A percentile compares a stretch with the other conserved stretches of the same genome.
Conservation (phyloP, 2,888 invertebrate genomes). For the Podabrus alpinus region DNA sequence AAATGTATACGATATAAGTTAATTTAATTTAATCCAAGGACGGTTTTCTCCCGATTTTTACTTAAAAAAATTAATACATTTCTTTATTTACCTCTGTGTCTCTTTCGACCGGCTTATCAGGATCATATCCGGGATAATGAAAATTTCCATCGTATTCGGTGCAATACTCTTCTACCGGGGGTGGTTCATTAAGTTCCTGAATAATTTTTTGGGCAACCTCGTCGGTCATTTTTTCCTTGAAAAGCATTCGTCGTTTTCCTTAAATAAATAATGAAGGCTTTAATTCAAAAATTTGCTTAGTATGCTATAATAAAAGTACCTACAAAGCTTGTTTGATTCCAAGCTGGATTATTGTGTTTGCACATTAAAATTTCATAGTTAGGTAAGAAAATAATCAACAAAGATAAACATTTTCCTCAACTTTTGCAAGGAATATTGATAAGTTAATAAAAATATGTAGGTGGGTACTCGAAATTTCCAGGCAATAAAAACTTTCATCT, state of each 20-base stretch:
- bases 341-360: neutral
- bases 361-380: neutral
- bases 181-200: constrained; percentile 38
- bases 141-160: constrained; percentile 49
- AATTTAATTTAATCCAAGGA: neutral
- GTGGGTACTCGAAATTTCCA: neutral
- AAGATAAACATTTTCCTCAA: neutral
- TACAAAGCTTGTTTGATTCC: neutral
- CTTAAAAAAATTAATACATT: neutral
- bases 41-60: neutral
- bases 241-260: constrained; percentile 4
- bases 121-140: constrained; percentile 40
- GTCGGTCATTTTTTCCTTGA: constrained; percentile 17
- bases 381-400: neutral
- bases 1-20: neutral
- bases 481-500: neutral
- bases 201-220: constrained; percentile 47
- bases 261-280: neutral
- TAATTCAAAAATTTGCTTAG: neutral
- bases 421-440: neutral
- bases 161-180: constrained; percentile 45
- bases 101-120: constrained; percentile 34
- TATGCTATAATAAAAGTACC: neutral
- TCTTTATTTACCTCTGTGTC: constrained; percentile 34
- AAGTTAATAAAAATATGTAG: neutral